These are phyloP conservation scores for Hemaris fuciformis DNA, from an alignment of 2,888 invertebrate species.

Conservation along the genomic window DNA sequence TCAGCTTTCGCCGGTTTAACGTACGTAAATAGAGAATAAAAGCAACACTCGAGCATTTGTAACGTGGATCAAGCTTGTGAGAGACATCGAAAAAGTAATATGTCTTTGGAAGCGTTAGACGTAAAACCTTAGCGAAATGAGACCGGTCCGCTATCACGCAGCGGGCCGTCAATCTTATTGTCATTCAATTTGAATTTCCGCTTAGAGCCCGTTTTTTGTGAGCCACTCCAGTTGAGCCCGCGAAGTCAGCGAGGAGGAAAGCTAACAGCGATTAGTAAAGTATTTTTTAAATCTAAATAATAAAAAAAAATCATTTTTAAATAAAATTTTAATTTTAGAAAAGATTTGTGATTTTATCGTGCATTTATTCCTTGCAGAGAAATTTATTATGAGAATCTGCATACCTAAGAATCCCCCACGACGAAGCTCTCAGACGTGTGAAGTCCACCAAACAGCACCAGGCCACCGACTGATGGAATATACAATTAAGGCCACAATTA, in stretches of 20 bases:
- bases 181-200: slow-evolving; percentile 78
- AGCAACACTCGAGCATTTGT: not conserved
- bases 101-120: slow-evolving; percentile 21
- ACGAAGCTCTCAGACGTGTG: too few relatives aligned
- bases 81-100: slow-evolving; percentile 26
- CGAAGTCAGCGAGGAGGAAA: slow-evolving; percentile 28
- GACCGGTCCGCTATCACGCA: slow-evolving; percentile 66
- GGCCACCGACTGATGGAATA: too few relatives aligned
- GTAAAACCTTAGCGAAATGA: slow-evolving; percentile 47
- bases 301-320: too few relatives aligned
- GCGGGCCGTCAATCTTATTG: slow-evolving; percentile 77
- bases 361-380: too few relatives aligned
- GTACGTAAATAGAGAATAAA: slow-evolving; percentile 1
- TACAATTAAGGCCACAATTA: too few relatives aligned
- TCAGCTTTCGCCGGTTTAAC: not conserved
- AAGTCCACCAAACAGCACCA: too few relatives aligned
- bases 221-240: slow-evolving; percentile 39
- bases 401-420: too few relatives aligned
- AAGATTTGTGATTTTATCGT: too few relatives aligned
- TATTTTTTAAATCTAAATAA: too few relatives aligned
- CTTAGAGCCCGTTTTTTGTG: slow-evolving; percentile 63
- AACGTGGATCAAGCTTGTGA: slow-evolving; percentile 22
- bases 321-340: too few relatives aligned
- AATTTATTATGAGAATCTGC: too few relatives aligned
- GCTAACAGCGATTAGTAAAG: not conserved